Conservation (phyloP, 1,140 invertebrate species). For the Cydia splendana region DNA sequence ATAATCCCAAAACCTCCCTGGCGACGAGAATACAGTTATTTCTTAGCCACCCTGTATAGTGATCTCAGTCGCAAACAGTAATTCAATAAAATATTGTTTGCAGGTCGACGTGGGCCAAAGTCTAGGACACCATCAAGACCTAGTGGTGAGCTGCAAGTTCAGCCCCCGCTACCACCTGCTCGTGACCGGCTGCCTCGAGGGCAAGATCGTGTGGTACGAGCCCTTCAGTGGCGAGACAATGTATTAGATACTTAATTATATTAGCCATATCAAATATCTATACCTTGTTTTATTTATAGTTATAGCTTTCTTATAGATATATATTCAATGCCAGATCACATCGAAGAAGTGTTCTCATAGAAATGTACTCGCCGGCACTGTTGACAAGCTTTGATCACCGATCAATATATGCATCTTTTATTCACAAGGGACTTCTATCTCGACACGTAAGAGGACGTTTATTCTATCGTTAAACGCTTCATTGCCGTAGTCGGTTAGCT, state of each 20-base stretch:
- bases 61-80: background rate
- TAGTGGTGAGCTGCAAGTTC: slow-evolving; percentile 95
- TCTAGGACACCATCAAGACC: slow-evolving; percentile 86
- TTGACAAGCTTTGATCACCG: too few species aligned
- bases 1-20: too few species aligned
- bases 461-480: too few species aligned
- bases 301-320: background rate
- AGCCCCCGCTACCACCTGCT: slow-evolving; percentile 91
- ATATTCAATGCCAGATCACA: too few species aligned
- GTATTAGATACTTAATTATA: slow-evolving; percentile 58
- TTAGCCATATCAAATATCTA: slow-evolving; percentile 27
- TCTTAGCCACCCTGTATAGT: too few species aligned
- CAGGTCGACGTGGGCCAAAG: slow-evolving; percentile 84
- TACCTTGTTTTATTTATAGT: slow-evolving; percentile 25
- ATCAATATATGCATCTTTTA: too few species aligned
- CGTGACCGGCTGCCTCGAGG: slow-evolving; percentile 93
- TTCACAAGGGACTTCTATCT: too few species aligned
- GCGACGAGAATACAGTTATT: too few species aligned
- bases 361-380: too few species aligned
- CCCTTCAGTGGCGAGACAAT: slow-evolving; percentile 79
- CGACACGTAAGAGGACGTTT: too few species aligned
- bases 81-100: background rate
- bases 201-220: slow-evolving; percentile 94
- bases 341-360: too few species aligned
- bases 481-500: too few species aligned